These are phyloP conservation scores for Apis laboriosa DNA, from an alignment of 1,140 invertebrate genomes.

Conservation along the genomic window DNA sequence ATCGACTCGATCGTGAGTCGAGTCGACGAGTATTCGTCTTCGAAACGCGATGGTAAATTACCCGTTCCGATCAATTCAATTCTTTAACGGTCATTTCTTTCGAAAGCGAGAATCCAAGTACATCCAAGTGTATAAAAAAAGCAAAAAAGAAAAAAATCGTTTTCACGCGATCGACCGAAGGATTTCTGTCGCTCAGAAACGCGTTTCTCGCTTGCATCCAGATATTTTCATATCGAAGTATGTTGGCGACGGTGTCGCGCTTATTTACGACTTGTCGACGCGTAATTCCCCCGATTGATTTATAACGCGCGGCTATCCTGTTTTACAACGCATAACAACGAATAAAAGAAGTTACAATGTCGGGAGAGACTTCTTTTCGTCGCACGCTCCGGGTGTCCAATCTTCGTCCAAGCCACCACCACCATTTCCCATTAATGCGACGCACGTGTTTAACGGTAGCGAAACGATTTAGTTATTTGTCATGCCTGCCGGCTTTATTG, in stretches of 20 bases:
- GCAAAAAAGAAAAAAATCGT: not conserved
- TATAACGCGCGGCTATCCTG: not conserved
- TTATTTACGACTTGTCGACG: slow-evolving; percentile 23
- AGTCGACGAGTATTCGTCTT: too few relatives aligned
- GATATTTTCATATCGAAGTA: slow-evolving; percentile 2
- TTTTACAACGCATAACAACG: not conserved
- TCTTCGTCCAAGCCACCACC: not conserved
- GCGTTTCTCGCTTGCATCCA: not conserved
- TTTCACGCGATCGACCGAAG: too few relatives aligned
- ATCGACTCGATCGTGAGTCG: slow-evolving; percentile 1
- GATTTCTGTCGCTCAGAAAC: too few relatives aligned
- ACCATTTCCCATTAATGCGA: slow-evolving; percentile 9
- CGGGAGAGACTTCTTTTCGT: not conserved
- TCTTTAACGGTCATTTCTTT: too few relatives aligned
- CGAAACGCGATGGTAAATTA: too few relatives aligned
- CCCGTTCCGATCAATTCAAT: too few relatives aligned
- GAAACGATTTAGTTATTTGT: slow-evolving; percentile 52
- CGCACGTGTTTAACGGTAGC: slow-evolving; percentile 44
- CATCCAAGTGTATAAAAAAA: not conserved
- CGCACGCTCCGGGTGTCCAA: slow-evolving; percentile 28
- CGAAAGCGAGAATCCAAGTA: too few relatives aligned
- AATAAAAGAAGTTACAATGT: slow-evolving; percentile 11
- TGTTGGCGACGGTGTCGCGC: not conserved
- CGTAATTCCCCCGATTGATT: slow-evolving; percentile 24
- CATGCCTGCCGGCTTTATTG: slow-evolving; percentile 46